A percentile compares a stretch with the other conserved stretches of the same genome.
These are phyloP conservation scores for Urocitellus parryii DNA, from an alignment of 2,113 vertebrate genomes.

Conservation along the genomic window DNA sequence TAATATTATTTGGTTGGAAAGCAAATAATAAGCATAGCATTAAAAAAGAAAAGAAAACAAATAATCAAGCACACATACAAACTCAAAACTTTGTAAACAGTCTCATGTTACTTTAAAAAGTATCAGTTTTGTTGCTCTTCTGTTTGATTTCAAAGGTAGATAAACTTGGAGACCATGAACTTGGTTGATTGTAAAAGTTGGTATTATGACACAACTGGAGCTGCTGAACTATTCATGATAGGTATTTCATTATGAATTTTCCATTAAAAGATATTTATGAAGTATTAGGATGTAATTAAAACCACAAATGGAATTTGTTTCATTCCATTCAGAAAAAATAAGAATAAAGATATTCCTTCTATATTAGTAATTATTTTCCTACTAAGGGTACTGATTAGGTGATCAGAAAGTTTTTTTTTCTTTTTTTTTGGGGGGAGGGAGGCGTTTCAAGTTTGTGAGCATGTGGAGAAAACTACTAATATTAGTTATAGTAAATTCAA, in stretches of 20 bases:
- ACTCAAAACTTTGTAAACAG: conserved; percentile 78
- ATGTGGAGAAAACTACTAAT: conserved; percentile 69
- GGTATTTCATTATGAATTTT: conserved; percentile 68
- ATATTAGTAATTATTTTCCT: conserved; percentile 56
- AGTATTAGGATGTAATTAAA: conserved; percentile 80
- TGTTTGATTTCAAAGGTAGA: conserved; percentile 84
- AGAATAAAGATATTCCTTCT: conserved; percentile 60
- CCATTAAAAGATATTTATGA: conserved; percentile 73
- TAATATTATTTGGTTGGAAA: conserved; percentile 74
- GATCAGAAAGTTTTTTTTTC: conserved; percentile 57
- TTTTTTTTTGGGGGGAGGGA: background rate
- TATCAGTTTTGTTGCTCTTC: conserved; percentile 81
- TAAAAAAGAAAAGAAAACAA: conserved; percentile 78
- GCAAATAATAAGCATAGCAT: conserved; percentile 63
- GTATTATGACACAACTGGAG: conserved; percentile 81
- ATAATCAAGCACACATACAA: background rate
- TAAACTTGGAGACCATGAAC: conserved; percentile 78
- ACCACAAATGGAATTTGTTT: conserved; percentile 68
- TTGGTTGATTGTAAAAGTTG: conserved; percentile 84
- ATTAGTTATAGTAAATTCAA: conserved; percentile 74
- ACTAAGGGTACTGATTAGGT: conserved; percentile 52
- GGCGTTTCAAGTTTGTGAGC: conserved; percentile 44
- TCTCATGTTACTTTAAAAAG: conserved; percentile 79
- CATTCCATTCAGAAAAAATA: background rate
- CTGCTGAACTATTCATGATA: conserved; percentile 74